Conservation (phyloP, 2,113 vertebrate genomes). For the Shinisaurus crocodilurus region DNA sequence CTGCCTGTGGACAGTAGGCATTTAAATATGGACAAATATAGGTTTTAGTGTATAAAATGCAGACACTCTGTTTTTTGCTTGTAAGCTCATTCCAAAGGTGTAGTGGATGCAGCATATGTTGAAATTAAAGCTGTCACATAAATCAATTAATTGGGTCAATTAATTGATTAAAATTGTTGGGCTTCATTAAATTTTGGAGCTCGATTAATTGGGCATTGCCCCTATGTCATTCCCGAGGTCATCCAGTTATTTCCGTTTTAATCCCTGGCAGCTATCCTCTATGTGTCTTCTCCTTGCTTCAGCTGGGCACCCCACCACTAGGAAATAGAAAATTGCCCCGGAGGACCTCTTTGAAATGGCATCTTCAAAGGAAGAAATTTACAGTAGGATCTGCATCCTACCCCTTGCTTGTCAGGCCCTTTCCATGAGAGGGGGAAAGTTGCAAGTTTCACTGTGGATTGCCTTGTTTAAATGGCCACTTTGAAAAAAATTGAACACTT, state of each 20-base stretch:
- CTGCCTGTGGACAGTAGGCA: not conserved
- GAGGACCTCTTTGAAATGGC: too few relatives aligned
- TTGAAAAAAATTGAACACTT: too few relatives aligned
- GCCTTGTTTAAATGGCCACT: not conserved
- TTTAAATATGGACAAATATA: not conserved
- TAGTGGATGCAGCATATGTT: not conserved
- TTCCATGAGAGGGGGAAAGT: not conserved
- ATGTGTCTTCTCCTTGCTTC: not conserved
- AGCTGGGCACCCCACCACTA: not conserved
- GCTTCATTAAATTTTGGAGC: conserved; percentile 1
- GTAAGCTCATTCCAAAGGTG: not conserved
- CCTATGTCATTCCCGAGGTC: not conserved
- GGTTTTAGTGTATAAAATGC: not conserved
- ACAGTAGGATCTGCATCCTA: not conserved
- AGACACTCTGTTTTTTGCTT: not conserved
- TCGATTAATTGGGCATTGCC: not conserved
- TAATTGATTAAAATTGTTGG: conserved; percentile 16
- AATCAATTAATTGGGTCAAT: conserved; percentile 9
- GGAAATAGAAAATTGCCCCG: not conserved
- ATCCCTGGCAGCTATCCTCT: not conserved
- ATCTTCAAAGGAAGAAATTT: too few relatives aligned
- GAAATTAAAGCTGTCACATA: not conserved
- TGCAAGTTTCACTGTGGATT: not conserved
- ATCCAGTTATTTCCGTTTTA: not conserved
- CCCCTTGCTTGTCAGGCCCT: not conserved